Base-by-base conservation (phyloP, 1,140 invertebrate genomes). In the Andrena cerasifolii region DNA sequence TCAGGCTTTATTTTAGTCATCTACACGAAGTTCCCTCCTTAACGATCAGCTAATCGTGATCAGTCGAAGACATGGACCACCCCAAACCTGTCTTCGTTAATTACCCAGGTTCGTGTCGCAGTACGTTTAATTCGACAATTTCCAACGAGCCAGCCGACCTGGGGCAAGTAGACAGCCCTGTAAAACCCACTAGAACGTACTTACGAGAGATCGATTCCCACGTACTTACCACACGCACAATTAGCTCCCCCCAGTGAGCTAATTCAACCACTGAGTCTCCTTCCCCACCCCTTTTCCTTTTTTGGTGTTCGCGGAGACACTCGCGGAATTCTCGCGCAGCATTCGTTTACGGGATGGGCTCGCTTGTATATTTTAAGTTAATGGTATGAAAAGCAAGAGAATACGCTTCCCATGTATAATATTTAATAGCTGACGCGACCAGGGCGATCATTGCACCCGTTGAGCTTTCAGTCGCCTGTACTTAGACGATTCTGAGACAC, bases 181-280 rank as follows among this genome's bases (percentile, higher is more conserved):
- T 59, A 61, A 40, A 3, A 68, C 33, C 16, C 43, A 24, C 24
- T 18, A 28, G n/a, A 49, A 65, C 62, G 24, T 65, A 47, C 62
- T 65, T 65, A 65, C 45, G 26, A n/a, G 43, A 65, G 21, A 24
- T 61, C 21, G 58, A 61, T 61, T 61, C 33, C 40, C 36, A 67
- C 54, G 54, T 77, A 59, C 33, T 77, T 77, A 71, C 75, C 75
- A 77, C 33, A 70, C 66, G 75, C 67, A 71, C 73, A 76, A 76
- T 28, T 65, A 68, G 63, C 68, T 68, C 73, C 73, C 58, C 40
- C n/a, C n/a, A n/a, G n/a, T n/a, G n/a, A n/a, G n/a, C n/a, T n/a
- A n/a, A n/a, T n/a, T n/a, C n/a, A n/a, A n/a, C n/a, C n/a, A n/a
- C n/a, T n/a, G n/a, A n/a, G n/a, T n/a, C n/a, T n/a, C n/a, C n/a